phyloP scores from a whole-genome alignment of 64 coral and sea anemone genomes.

The Orbicella faveolata region DNA sequence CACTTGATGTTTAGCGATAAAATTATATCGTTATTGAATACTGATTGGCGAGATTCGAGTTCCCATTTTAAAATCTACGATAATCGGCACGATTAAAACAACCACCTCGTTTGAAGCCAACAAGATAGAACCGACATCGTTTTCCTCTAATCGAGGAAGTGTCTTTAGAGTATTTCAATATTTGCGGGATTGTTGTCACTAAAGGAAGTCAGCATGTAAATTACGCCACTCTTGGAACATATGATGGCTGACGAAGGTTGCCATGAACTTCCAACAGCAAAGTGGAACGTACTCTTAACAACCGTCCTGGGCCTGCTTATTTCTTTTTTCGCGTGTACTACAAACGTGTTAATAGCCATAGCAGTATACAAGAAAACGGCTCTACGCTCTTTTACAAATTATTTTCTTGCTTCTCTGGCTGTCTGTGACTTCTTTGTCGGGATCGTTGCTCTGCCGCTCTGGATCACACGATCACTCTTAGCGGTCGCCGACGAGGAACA shows the following conservation, averaged over 20 bases:
- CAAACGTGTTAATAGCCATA: constrained; percentile 16
- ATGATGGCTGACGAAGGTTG: not conserved
- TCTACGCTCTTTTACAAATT: constrained; percentile 18
- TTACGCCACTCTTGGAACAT: too few relatives aligned
- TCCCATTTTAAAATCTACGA: too few relatives aligned
- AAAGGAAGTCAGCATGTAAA: too few relatives aligned
- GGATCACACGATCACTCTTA: constrained; percentile 1
- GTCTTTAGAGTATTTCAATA: too few relatives aligned
- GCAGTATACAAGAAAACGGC: constrained; percentile 7
- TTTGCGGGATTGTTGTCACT: too few relatives aligned
- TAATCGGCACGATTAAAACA: too few relatives aligned
- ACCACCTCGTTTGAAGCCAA: too few relatives aligned
- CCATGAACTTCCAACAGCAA: not conserved
- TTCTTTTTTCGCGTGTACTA: not conserved
- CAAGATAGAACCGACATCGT: too few relatives aligned
- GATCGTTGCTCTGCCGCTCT: not conserved
- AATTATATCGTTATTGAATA: too few relatives aligned
- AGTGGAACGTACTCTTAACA: constrained; percentile 17
- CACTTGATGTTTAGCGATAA: too few relatives aligned
- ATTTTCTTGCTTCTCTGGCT: constrained; percentile 29
- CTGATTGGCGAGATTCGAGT: too few relatives aligned
- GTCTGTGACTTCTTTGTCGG: constrained; percentile 25
- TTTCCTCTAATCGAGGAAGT: too few relatives aligned
- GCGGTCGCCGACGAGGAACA: not conserved
- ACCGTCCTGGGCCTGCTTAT: not conserved